phyloP scores from a whole-genome alignment of 1,140 invertebrate species.

The Adelges cooleyi region DNA sequence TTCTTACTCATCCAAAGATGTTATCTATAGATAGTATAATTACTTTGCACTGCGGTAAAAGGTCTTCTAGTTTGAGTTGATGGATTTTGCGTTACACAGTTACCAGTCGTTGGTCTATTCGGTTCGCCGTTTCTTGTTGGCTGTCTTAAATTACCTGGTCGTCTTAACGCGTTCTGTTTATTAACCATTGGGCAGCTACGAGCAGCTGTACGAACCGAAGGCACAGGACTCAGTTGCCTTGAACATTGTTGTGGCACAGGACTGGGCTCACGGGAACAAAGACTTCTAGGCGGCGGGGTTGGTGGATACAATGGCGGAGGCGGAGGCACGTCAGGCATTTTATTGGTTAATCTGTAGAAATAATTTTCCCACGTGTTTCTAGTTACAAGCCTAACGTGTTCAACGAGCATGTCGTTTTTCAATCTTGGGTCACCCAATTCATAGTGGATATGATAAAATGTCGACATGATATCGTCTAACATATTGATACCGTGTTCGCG shows the following conservation, averaged over 20 bases:
- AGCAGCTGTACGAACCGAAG: too few relatives aligned
- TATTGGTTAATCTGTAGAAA: neutral
- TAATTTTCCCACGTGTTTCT: slow-evolving; percentile 6
- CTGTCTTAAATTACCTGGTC: too few relatives aligned
- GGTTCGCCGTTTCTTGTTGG: too few relatives aligned
- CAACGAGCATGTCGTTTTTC: neutral
- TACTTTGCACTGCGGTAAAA: too few relatives aligned
- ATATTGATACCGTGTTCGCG: slow-evolving; percentile 1
- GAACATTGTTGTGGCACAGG: neutral
- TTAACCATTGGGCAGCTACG: too few relatives aligned
- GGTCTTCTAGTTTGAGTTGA: too few relatives aligned
- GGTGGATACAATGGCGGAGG: neutral
- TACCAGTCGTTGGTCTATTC: too few relatives aligned
- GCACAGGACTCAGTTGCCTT: neutral
- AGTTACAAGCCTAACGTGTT: neutral
- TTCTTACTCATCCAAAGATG: too few relatives aligned
- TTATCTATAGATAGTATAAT: too few relatives aligned
- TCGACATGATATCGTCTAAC: slow-evolving; percentile 1
- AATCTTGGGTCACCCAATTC: slow-evolving; percentile 6
- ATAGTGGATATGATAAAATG: slow-evolving; percentile 1
- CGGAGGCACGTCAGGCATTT: neutral
- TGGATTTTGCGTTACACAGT: too few relatives aligned
- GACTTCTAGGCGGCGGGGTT: neutral
- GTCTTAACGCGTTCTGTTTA: too few relatives aligned
- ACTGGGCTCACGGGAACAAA: neutral